A percentile compares a stretch with the other conserved stretches of the same genome.
Conservation (phyloP, 2,888 invertebrate genomes). For the Halictus quadricinctus region DNA sequence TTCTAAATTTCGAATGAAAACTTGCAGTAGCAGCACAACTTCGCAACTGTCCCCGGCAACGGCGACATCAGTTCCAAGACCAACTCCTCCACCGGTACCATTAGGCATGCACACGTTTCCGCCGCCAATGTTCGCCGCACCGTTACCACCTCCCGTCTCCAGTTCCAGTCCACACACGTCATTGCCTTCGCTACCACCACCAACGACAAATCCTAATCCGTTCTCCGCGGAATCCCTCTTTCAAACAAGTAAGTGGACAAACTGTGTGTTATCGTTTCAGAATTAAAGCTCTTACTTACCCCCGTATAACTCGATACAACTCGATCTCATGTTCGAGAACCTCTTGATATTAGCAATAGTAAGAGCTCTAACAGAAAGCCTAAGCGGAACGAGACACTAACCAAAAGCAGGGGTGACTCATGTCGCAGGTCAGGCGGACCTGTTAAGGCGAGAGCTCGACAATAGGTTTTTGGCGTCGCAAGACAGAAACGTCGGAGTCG, state of each 20-base stretch:
- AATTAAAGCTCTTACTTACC: neutral
- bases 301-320: neutral
- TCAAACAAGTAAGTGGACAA: conserved; percentile 89
- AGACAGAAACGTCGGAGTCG: conserved; percentile 85
- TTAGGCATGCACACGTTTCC: conserved; percentile 85
- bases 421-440: conserved; percentile 89
- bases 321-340: neutral
- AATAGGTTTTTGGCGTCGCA: conserved; percentile 94
- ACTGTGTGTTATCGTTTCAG: neutral
- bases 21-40: conserved; percentile 78
- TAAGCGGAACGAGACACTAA: conserved; percentile 47
- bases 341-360: neutral
- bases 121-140: conserved; percentile 88
- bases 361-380: neutral
- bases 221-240: conserved; percentile 95
- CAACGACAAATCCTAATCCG: conserved; percentile 89
- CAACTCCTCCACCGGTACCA: conserved; percentile 84
- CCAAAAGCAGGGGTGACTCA: conserved; percentile 78
- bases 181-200: conserved; percentile 80
- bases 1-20: conserved; percentile 6
- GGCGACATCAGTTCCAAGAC: conserved; percentile 83
- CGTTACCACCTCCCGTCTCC: conserved; percentile 84
- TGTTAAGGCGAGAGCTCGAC: conserved; percentile 94
- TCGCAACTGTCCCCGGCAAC: conserved; percentile 83
- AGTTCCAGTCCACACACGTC: conserved; percentile 81